phyloP scores from a whole-genome alignment of 2,113 vertebrate genomes.

The Charadrius vociferus region DNA sequence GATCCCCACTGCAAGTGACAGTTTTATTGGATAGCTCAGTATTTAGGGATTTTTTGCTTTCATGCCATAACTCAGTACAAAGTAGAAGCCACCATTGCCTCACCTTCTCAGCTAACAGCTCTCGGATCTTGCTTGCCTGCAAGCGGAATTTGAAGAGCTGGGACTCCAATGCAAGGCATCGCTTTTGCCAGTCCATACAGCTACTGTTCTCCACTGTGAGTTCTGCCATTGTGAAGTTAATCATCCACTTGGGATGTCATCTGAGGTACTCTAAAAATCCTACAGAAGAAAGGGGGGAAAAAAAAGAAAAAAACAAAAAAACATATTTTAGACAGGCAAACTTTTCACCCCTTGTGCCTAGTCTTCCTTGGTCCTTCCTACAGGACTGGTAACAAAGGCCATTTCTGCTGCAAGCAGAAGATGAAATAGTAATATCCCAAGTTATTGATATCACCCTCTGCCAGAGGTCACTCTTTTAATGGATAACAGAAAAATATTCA shows the following conservation, averaged over 20 bases:
- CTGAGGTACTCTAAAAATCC: conserved; percentile 7
- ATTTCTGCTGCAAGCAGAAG: background rate
- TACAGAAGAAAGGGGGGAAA: background rate
- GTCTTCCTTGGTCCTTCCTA: background rate
- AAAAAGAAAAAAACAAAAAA: background rate
- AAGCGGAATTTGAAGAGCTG: conserved; percentile 90
- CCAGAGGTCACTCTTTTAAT: conserved; percentile 6
- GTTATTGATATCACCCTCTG: background rate
- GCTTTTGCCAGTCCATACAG: conserved; percentile 85
- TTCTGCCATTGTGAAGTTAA: conserved; percentile 72
- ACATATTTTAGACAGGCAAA: background rate
- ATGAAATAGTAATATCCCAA: background rate
- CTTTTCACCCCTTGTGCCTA: background rate
- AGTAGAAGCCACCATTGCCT: conserved; percentile 1
- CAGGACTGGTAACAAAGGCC: background rate
- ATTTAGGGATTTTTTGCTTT: background rate
- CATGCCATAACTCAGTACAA: background rate
- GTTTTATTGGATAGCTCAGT: background rate
- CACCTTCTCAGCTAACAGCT: conserved; percentile 89
- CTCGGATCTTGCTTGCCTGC: conserved; percentile 88
- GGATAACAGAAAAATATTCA: conserved; percentile 15
- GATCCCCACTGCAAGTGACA: background rate
- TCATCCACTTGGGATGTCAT: background rate
- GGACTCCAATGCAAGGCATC: conserved; percentile 83
- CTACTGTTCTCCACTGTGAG: conserved; percentile 73